Evolutionary conservation across 2,797 vertebrate species (phyloP).

Genomic region (Silurus aristotelis): DNA sequence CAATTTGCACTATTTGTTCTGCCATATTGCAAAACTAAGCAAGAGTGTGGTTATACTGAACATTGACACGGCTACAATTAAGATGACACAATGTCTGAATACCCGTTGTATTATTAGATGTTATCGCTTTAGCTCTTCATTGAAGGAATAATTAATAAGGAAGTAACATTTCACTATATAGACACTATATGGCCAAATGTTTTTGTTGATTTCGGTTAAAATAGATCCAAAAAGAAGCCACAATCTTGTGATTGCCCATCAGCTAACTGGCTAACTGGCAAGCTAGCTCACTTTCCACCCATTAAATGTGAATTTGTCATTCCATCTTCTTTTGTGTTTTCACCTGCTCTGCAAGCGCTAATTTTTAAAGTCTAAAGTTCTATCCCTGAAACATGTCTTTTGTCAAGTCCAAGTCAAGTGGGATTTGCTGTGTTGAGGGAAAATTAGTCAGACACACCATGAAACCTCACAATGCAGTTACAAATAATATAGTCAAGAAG

Average conservation of each 20-base stretch:
- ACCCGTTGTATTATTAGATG: neutral
- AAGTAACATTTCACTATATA: neutral
- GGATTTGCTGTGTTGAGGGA: too few species aligned
- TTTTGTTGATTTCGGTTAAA: neutral
- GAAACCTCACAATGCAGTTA: too few species aligned
- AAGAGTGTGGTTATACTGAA: neutral
- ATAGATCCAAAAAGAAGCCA: neutral
- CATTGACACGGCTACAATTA: neutral
- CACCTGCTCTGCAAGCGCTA: neutral
- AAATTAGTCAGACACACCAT: too few species aligned
- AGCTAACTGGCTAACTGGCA: neutral
- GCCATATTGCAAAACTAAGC: neutral
- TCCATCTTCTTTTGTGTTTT: neutral
- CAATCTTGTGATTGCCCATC: neutral
- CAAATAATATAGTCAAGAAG: too few species aligned
- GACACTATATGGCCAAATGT: too few species aligned
- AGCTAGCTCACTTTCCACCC: neutral
- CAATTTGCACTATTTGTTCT: neutral
- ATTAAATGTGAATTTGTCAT: neutral
- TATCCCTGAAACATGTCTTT: neutral
- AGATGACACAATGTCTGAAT: neutral
- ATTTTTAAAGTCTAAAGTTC: neutral
- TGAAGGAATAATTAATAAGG: neutral
- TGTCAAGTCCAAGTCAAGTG: too few species aligned
- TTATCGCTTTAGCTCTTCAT: neutral